Evolutionary conservation across 2,797 vertebrate genomes (phyloP), one percentile per base, ranked within the genome.

Genomic region (Pseudomugil tenellus): DNA sequence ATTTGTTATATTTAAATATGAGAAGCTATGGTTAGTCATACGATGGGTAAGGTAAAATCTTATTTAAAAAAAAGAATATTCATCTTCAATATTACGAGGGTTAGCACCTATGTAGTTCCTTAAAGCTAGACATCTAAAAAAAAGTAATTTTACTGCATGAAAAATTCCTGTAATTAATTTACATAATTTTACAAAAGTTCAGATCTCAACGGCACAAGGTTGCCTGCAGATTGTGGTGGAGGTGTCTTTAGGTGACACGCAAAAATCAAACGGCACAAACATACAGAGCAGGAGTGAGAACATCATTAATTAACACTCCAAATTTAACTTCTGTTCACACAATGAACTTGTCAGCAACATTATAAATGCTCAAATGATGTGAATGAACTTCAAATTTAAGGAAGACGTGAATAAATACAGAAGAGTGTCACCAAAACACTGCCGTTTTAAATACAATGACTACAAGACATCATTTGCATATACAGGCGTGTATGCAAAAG

Each of bases 231-330:
- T 21, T 25, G 51, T 6, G 31, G 66, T 43, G 41, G 51, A 72
- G 61, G 71, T 6, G n/a, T 75, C 41, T 6, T 67, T 35, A 25
- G 58, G 37, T 79, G 69, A 75, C 49, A 74, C 69, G 72, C 78
- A 78, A 75, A 79, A 78, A 88, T 84, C 54, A 76, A 72, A 85
- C 72, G 54, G 80, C 49, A 80, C 61, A 67, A 87, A 62, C 55
- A 75, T 74, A 55, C 57, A 55, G 43, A 70, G 63, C 67, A 48
- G 67, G 63, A 88, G 77, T 76, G 64, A 82, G 70, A 80, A 49
- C 70, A 72, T 5, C 13, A 63, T 80, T 89, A 84, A 89, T 91
- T 87, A 90, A 76, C 77, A 77, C 83, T 82, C 81, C 85, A 82
- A 81, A 87, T 86, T 79, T 90, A 88, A 85, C 74, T 56, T 63